phyloP scores from a whole-genome alignment of 2,113 vertebrate species.

The Amazona guildingii region DNA sequence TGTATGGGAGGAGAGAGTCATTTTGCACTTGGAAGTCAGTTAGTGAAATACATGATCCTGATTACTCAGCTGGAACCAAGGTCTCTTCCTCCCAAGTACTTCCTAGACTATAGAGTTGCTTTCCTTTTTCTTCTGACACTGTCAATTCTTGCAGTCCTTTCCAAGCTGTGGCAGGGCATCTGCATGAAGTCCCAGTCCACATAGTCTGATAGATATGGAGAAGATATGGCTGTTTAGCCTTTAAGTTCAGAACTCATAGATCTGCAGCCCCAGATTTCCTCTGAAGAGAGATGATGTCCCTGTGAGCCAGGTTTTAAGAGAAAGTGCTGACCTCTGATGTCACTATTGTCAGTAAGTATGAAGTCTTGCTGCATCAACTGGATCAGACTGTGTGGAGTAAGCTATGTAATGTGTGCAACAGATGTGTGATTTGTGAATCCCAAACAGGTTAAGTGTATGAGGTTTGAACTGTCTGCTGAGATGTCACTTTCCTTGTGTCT shows the following conservation, averaged over 20 bases:
- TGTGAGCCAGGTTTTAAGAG: not conserved
- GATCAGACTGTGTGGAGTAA: not conserved
- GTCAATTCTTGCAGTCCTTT: not conserved
- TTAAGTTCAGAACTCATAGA: not conserved
- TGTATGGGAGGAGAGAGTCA: not conserved
- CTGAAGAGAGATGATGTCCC: not conserved
- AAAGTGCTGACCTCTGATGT: not conserved
- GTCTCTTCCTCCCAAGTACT: not conserved
- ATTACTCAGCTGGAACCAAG: not conserved
- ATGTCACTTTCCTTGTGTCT: not conserved
- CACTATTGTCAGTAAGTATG: not conserved
- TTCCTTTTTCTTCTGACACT: not conserved
- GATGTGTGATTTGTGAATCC: not conserved
- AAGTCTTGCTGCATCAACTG: not conserved
- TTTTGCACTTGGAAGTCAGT: not conserved
- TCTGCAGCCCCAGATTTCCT: not conserved
- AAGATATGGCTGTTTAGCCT: not conserved
- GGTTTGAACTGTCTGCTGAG: not conserved
- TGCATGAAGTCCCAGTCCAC: accelerated
- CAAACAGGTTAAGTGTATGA: not conserved
- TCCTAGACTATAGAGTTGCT: not conserved
- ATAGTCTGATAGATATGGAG: not conserved
- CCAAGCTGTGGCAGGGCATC: not conserved
- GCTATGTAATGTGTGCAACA: not conserved
- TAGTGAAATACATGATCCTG: not conserved